A percentile compares a stretch with the other conserved stretches of the same genome.
Evolutionary conservation across 2,113 vertebrate species (phyloP).

Genomic region (Carassius auratus): DNA sequence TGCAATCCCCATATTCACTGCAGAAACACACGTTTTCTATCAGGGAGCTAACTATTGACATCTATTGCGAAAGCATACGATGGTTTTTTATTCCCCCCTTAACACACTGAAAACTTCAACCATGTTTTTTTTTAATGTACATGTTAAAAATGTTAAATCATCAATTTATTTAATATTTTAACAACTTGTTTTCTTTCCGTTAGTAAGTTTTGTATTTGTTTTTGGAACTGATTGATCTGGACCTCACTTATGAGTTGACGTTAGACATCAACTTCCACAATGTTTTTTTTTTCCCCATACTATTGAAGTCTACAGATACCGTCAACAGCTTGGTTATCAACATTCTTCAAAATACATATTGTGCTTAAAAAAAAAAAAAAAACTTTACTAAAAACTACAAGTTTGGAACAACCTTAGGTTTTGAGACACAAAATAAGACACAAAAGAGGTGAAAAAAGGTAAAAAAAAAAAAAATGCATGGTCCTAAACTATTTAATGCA

Average conservation of each 20-base stretch:
- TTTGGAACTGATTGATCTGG: too few species aligned
- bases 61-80: background rate
- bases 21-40: conserved; percentile 5
- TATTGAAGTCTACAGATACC: too few species aligned
- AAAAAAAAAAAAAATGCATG: too few species aligned
- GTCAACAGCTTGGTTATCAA: background rate
- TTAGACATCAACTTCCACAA: too few species aligned
- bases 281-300: too few species aligned
- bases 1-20: background rate
- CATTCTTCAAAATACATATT: background rate
- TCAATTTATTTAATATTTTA: too few species aligned
- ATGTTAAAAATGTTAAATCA: too few species aligned
- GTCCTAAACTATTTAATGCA: background rate
- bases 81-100: background rate
- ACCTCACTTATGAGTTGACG: too few species aligned
- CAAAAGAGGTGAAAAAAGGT: background rate
- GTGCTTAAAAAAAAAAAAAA: background rate
- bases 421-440: too few species aligned
- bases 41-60: background rate
- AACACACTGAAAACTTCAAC: background rate
- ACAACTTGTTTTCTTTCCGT: too few species aligned
- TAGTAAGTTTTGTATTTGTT: too few species aligned
- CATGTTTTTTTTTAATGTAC: background rate
- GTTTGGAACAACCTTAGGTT: too few species aligned
- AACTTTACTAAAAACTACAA: background rate